A percentile compares a stretch with the other conserved stretches of the same genome.
These are phyloP conservation scores for Greenwoodochromis staneri DNA, from an alignment of 2,113 vertebrate genomes.

Conservation along the genomic window DNA sequence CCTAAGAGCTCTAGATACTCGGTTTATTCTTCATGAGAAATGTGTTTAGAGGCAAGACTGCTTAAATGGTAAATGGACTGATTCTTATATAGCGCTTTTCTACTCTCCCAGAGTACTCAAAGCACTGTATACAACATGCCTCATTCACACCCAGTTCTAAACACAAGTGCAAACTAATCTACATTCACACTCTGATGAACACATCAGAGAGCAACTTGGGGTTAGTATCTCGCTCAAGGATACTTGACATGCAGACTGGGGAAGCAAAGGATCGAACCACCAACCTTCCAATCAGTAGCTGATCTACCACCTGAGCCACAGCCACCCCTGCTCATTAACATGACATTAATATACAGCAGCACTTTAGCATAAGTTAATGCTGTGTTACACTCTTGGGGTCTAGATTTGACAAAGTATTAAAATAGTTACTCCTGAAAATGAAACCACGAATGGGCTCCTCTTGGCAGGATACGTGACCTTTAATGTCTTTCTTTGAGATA, in stretches of 20 bases:
- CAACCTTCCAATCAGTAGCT: background rate
- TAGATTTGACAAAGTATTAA: background rate
- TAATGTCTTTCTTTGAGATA: background rate
- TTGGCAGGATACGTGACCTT: background rate
- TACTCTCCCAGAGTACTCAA: background rate
- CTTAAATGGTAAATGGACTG: background rate
- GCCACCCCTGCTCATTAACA: background rate
- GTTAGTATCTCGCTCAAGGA: background rate
- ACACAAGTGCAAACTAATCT: background rate
- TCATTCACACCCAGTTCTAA: background rate
- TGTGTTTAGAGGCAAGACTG: background rate
- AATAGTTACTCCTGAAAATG: background rate
- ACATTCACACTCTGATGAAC: background rate
- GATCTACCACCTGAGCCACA: background rate
- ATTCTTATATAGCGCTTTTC: background rate
- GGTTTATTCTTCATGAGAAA: background rate
- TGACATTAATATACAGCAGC: background rate
- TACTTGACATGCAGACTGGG: background rate
- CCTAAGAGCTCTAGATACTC: background rate
- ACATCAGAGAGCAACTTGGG: background rate
- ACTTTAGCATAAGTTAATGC: background rate
- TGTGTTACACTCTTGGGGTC: background rate
- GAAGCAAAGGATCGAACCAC: background rate
- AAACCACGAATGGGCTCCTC: background rate
- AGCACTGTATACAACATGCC: background rate